phyloP scores from a whole-genome alignment of 2,888 invertebrate genomes.

The Chrysopilus asiliformis region DNA sequence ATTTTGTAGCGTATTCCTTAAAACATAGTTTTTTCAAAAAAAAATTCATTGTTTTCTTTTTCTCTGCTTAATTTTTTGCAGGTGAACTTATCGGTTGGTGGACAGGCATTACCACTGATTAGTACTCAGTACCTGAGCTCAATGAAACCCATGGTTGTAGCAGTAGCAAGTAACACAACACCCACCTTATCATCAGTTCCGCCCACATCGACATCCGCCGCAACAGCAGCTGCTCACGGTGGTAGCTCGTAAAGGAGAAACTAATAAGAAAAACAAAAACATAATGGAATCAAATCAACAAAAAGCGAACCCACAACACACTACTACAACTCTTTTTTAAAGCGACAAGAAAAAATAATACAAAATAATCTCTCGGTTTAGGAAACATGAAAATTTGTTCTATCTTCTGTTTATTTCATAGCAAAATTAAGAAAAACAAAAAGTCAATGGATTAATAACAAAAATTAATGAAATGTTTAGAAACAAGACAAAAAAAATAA shows the following conservation, averaged over 20 bases:
- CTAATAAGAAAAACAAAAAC: conserved; percentile 3
- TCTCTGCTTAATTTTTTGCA: conserved; percentile 6
- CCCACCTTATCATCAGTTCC: conserved; percentile 21
- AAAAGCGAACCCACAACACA: conserved; percentile 1
- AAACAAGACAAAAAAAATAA: too few species aligned
- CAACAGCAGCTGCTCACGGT: conserved; percentile 35
- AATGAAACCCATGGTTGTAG: conserved; percentile 23
- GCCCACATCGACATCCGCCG: conserved; percentile 19
- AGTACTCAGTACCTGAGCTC: conserved; percentile 21
- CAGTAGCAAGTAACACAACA: conserved; percentile 17
- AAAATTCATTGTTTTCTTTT: too few species aligned
- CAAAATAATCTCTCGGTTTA: too few species aligned
- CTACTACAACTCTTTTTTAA: too few species aligned
- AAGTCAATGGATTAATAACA: too few species aligned
- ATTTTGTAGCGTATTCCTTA: too few species aligned
- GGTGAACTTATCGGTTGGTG: conserved; percentile 20
- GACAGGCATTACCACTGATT: conserved; percentile 18
- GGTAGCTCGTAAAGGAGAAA: conserved; percentile 26
- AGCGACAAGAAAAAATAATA: too few species aligned
- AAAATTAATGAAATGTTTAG: too few species aligned
- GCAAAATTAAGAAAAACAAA: too few species aligned
- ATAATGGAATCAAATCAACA: neutral
- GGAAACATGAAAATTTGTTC: too few species aligned
- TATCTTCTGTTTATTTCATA: too few species aligned
- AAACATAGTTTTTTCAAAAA: too few species aligned